These are phyloP conservation scores for Bellardia bayeri DNA, from an alignment of 2,888 invertebrate genomes.

Conservation along the genomic window DNA sequence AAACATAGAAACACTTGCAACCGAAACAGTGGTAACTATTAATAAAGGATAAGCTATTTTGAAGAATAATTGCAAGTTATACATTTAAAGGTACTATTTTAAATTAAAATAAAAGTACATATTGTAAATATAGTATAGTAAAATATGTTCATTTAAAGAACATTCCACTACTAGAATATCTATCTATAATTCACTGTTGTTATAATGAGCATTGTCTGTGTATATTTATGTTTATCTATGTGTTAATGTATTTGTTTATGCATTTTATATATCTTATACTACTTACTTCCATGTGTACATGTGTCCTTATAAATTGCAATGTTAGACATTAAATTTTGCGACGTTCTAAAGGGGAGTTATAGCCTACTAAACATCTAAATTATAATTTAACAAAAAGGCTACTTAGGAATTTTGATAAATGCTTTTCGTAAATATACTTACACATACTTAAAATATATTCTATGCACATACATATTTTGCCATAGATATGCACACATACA, in stretches of 20 bases:
- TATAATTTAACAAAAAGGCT: conserved; percentile 71
- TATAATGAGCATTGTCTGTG: not conserved
- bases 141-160: not conserved
- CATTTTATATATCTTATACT: not conserved
- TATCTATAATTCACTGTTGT: conserved; percentile 10
- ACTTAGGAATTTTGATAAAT: conserved; percentile 68
- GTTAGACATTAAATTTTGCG: conserved; percentile 51
- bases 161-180: no score
- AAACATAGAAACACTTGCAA: not conserved
- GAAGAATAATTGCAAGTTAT: no score
- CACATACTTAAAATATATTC: not conserved
- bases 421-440: conserved; percentile 9
- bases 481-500: not conserved
- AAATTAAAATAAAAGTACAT: no score
- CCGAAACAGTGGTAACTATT: not conserved
- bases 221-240: not conserved
- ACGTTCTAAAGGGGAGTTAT: conserved; percentile 21
- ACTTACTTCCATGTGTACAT: not conserved
- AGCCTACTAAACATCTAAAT: conserved; percentile 66
- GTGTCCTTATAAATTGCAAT: conserved; percentile 42
- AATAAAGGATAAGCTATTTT: not conserved
- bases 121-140: no score
- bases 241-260: not conserved
- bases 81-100: no score
- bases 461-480: not conserved